Percentiles rank a stretch among this genome's conserved stretches.
phyloP scores from a whole-genome alignment of 2,888 invertebrate genomes.

The Blastobasis adustella region DNA sequence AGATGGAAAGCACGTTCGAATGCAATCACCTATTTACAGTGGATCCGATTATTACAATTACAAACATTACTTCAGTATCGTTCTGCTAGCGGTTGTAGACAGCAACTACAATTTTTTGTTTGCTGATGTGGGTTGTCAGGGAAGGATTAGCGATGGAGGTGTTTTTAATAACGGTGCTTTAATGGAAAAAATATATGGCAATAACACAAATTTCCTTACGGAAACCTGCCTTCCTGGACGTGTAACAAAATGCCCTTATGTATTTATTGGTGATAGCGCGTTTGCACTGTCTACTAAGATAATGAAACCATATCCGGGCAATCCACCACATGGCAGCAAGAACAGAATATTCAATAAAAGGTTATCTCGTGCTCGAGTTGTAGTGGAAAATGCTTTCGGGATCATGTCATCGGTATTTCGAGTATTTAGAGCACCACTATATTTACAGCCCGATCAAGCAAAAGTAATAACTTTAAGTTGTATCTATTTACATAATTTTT shows the following conservation, averaged over 20 bases:
- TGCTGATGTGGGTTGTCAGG: conserved; percentile 6
- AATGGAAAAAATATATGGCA: conserved; percentile 4
- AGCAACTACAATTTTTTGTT: conserved; percentile 2
- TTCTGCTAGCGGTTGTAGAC: not conserved
- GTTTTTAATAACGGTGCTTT: conserved; percentile 1
- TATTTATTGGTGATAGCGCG: too few species aligned
- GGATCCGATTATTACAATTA: not conserved
- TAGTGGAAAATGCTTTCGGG: conserved; percentile 19
- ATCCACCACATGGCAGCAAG: not conserved
- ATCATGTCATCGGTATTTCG: conserved; percentile 13
- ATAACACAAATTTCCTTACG: conserved; percentile 10
- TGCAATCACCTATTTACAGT: not conserved
- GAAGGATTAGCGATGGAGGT: conserved; percentile 7
- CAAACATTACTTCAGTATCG: not conserved
- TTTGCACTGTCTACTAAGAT: too few species aligned
- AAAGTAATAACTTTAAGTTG: conserved; percentile 8
- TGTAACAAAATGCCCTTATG: too few species aligned
- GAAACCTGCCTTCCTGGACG: too few species aligned
- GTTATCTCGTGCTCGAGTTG: conserved; percentile 10
- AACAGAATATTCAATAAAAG: conserved; percentile 10
- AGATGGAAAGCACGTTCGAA: not conserved
- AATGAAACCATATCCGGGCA: too few species aligned
- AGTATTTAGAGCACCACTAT: conserved; percentile 13
- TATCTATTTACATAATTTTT: conserved; percentile 9
- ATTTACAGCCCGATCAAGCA: conserved; percentile 9